A percentile compares a stretch with the other conserved stretches of the same genome.
These are phyloP conservation scores for Phaedon cochleariae DNA, from an alignment of 2,888 invertebrate species.

Conservation along the genomic window DNA sequence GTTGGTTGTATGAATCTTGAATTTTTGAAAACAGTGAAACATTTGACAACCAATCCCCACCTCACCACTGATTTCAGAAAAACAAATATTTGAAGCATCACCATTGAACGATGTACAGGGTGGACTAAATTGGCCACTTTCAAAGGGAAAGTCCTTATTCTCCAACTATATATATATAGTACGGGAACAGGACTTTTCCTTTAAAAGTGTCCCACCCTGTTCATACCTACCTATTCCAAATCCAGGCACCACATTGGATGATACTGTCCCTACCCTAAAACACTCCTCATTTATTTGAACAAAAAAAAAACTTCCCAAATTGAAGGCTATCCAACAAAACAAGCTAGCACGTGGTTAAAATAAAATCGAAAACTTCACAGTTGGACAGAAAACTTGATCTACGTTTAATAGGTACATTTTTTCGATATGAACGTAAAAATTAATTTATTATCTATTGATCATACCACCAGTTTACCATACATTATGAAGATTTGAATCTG, in stretches of 20 bases:
- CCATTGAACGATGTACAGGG: conserved; percentile 54
- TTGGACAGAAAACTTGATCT: conserved; percentile 32
- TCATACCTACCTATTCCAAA: too few species aligned
- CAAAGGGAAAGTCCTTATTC: too few species aligned
- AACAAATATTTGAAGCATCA: conserved; percentile 23
- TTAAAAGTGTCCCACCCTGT: too few species aligned
- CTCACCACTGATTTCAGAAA: not conserved
- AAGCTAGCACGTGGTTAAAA: conserved; percentile 29
- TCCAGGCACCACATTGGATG: conserved; percentile 26
- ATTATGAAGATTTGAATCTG: too few species aligned
- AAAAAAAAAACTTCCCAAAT: conserved; percentile 46
- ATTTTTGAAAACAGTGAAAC: conserved; percentile 5
- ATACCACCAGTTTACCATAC: too few species aligned
- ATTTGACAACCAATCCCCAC: not conserved
- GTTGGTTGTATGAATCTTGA: conserved; percentile 49
- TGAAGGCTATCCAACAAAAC: conserved; percentile 26
- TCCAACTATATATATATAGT: too few species aligned
- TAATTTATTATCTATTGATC: too few species aligned
- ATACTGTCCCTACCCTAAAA: not conserved
- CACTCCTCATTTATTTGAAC: not conserved
- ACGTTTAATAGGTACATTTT: not conserved
- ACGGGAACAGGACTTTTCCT: too few species aligned
- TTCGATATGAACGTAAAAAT: not conserved
- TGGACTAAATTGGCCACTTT: too few species aligned
- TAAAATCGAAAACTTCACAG: conserved; percentile 24